Conservation (phyloP, 2,888 invertebrate species). For the Aspidiotus rigidus region DNA sequence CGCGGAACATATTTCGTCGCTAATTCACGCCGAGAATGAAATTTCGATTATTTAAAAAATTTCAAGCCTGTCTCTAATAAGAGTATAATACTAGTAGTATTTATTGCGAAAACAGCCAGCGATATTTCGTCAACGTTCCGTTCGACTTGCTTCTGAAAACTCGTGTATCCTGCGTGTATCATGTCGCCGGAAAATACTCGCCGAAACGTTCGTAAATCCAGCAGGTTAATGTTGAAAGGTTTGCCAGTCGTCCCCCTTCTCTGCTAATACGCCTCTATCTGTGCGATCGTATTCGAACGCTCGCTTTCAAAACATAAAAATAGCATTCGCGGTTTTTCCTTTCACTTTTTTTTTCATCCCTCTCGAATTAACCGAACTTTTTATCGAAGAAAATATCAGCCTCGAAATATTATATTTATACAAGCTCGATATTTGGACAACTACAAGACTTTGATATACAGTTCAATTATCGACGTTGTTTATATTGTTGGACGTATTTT, state of each 20-base stretch:
- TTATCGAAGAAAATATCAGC: neutral
- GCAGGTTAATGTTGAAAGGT: neutral
- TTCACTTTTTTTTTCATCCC: neutral
- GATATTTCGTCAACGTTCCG: neutral
- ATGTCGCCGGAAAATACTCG: neutral
- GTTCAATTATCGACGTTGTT: neutral
- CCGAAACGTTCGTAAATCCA: neutral
- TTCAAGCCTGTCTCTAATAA: neutral
- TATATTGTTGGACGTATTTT: neutral
- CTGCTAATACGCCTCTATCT: neutral
- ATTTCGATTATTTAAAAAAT: slow-evolving; percentile 2
- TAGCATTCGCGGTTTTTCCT: neutral
- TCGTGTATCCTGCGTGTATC: too few species aligned
- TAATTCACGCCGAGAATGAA: neutral
- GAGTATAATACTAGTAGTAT: too few species aligned
- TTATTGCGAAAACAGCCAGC: too few species aligned
- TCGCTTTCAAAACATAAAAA: neutral
- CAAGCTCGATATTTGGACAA: neutral
- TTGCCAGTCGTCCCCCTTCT: neutral
- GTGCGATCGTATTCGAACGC: neutral
- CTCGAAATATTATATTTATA: neutral
- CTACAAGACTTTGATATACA: neutral
- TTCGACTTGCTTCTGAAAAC: neutral
- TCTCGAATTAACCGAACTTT: neutral
- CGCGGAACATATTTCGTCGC: neutral